Evolutionary conservation across 2,888 invertebrate genomes (phyloP), one percentile per base, ranked within the genome.

Genomic region (Xestia sexstrigata): DNA sequence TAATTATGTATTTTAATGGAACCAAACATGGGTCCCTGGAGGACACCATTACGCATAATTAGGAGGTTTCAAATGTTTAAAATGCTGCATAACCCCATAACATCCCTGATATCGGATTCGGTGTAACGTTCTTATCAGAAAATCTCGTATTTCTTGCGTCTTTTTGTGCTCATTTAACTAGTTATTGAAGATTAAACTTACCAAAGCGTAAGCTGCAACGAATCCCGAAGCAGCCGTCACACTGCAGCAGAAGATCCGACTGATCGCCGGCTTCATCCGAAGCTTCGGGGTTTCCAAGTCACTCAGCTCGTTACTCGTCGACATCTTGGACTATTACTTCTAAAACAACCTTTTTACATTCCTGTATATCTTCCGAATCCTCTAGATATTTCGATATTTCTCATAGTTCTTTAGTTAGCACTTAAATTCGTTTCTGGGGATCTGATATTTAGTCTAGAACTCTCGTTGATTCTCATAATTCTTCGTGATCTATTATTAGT

Each of bases 181-280:
- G 3, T 35, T 35, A 35, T 35, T 42, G 86, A 23, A 78, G 26
- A 3, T 17, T 11, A 15, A 20, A 63, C 94, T 93, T 89, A 97
- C 97, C 94, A 97, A 89, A 76, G 97, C 97, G 89, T 97, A 97
- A 55, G 97, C 97, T 74, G 97, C 97, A 26, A 97, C 93, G 79
- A 97, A 97, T 1, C 97, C 97, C 0, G 97, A 94, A 2, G 97
- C 97, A 35, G 97, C 97, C 0, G 96, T 97, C 2, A 97, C 96
- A 74, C 97, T 97, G 89, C 97, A 97, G 89, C 97, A 97, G 89
- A 96, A 97, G 88, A 97, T 95, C 78, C 92, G 95, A 79, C 91
- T 95, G 26, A 97, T 91, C 0, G 97, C 97, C 2, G 97, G 97
- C 88, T 94, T 96, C 97, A 97, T 97, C 11, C 93, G 90, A 67